These are phyloP conservation scores for Diabrotica undecimpunctata DNA, from an alignment of 1,140 invertebrate genomes.

Conservation along the genomic window DNA sequence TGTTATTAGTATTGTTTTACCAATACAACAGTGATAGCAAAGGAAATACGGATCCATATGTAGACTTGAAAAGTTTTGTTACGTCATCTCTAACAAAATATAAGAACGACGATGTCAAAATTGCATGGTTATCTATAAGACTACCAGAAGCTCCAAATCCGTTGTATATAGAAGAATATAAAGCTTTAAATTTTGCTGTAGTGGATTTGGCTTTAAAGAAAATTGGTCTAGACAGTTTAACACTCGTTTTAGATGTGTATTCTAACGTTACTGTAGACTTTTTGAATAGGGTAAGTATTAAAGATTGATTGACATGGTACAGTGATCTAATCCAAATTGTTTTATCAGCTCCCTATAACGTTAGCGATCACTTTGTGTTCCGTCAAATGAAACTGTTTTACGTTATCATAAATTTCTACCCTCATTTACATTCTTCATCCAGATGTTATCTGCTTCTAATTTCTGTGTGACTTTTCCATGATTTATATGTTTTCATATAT, in stretches of 20 bases:
- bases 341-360: too few species aligned
- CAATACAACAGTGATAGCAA: conserved; percentile 56
- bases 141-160: conserved; percentile 48
- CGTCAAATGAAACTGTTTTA: too few species aligned
- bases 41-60: conserved; percentile 61
- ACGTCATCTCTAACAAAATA: conserved; percentile 63
- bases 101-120: conserved; percentile 63
- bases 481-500: too few species aligned
- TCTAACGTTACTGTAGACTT: conserved; percentile 74
- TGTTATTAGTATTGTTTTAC: conserved; percentile 61
- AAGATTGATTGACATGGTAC: neutral
- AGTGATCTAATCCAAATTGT: too few species aligned
- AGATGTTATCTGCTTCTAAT: too few species aligned
- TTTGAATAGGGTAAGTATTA: conserved; percentile 68
- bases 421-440: too few species aligned
- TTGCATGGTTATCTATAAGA: conserved; percentile 68
- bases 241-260: conserved; percentile 62
- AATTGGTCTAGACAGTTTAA: conserved; percentile 64
- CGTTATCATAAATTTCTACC: too few species aligned
- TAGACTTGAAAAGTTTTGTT: conserved; percentile 61
- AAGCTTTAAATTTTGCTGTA: conserved; percentile 61
- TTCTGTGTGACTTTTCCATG: too few species aligned
- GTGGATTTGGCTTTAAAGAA: conserved; percentile 70
- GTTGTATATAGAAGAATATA: conserved; percentile 38
- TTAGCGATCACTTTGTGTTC: too few species aligned